Evolutionary conservation across 2,888 invertebrate species (phyloP).

Genomic region (Synanthedon tipuliformis): DNA sequence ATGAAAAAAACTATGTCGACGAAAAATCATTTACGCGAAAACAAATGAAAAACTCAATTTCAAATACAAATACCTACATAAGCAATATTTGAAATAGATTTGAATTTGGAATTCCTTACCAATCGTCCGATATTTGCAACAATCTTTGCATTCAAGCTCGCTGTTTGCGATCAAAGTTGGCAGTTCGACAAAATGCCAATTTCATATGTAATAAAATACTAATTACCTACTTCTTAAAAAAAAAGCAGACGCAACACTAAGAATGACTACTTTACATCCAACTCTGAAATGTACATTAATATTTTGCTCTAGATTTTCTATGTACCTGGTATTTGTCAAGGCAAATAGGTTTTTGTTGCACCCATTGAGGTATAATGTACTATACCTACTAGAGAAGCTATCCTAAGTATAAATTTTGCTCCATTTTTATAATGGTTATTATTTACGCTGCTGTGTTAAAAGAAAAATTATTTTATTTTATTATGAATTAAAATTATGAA

Average conservation of each 20-base stretch:
- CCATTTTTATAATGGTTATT: no score
- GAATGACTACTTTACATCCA: no score
- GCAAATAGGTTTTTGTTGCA: neutral
- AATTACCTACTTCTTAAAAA: conserved; percentile 4
- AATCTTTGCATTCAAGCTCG: no score
- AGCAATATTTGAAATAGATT: neutral
- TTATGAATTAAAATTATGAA: no score
- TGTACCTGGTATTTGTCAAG: neutral
- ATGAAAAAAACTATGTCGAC: no score
- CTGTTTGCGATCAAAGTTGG: no score
- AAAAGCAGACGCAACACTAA: no score
- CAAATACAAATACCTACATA: conserved; percentile 4
- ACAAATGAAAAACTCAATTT: conserved; percentile 1
- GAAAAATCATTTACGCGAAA: neutral
- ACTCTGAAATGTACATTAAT: no score
- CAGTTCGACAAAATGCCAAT: conserved; percentile 50
- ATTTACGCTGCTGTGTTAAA: no score
- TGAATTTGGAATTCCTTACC: conserved; percentile 1
- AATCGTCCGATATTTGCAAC: conserved; percentile 44
- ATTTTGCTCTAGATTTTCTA: conserved; percentile 6
- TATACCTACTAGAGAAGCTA: no score
- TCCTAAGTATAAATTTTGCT: no score
- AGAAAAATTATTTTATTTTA: no score
- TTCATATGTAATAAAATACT: conserved; percentile 41
- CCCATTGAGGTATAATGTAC: neutral